phyloP scores from a whole-genome alignment of 2,113 vertebrate genomes.

The Dicentrarchus labrax region DNA sequence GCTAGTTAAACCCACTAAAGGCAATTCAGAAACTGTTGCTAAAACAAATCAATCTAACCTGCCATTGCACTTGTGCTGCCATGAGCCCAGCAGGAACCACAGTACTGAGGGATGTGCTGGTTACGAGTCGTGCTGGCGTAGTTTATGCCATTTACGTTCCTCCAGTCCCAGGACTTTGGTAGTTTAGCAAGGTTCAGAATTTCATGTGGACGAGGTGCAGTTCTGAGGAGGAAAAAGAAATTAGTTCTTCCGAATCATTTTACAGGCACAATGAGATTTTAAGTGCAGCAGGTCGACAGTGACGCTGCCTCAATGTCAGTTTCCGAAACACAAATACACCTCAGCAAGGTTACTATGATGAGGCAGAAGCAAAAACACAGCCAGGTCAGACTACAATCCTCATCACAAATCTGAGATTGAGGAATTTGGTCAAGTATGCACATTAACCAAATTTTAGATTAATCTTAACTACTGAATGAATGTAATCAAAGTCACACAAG shows the following conservation, averaged over 20 bases:
- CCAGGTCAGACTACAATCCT: neutral
- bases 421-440: neutral
- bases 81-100: conserved; percentile 95
- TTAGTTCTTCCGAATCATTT: neutral
- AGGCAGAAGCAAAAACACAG: neutral
- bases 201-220: conserved; percentile 85
- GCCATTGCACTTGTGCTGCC: conserved; percentile 92
- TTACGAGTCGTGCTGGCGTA: conserved; percentile 90
- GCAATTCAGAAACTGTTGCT: neutral
- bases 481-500: neutral
- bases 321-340: neutral
- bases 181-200: conserved; percentile 78
- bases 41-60: conserved; percentile 74
- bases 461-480: neutral
- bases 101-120: conserved; percentile 95
- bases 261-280: neutral
- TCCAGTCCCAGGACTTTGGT: conserved; percentile 92
- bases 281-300: neutral
- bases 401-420: neutral
- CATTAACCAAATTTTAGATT: neutral
- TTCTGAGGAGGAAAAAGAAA: conserved; percentile 48
- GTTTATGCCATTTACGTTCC: conserved; percentile 87
- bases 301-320: neutral
- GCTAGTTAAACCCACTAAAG: neutral
- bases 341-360: neutral